Percentiles rank a stretch among this genome's conserved stretches.
Conservation (phyloP, 2,113 vertebrate genomes). For the Azemiops feae region DNA sequence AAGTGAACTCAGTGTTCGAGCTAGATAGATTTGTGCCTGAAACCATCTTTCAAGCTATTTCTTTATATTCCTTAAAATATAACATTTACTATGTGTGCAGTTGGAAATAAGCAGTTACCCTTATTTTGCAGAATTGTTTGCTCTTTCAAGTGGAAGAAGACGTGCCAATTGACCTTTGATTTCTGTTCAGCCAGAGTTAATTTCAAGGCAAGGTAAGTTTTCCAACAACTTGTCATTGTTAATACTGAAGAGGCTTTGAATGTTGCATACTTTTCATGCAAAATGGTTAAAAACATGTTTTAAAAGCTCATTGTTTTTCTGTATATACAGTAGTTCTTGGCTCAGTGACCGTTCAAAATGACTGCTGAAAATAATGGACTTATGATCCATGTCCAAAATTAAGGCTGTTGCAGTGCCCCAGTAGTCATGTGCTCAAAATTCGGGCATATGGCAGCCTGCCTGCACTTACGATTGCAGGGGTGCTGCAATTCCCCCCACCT, state of each 20-base stretch:
- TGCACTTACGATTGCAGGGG: too few species aligned
- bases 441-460: too few species aligned
- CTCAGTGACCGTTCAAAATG: too few species aligned
- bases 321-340: neutral
- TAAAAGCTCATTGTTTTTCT: neutral
- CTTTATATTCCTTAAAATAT: neutral
- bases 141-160: slow-evolving; percentile 7
- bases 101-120: neutral
- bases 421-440: too few species aligned
- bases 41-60: neutral
- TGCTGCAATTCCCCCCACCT: too few species aligned
- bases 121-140: slow-evolving; percentile 23
- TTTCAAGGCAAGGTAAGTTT: slow-evolving; percentile 10
- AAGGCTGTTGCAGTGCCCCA: too few species aligned
- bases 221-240: neutral
- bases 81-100: neutral
- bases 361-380: too few species aligned
- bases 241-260: neutral
- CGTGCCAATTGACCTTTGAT: neutral
- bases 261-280: neutral
- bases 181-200: neutral
- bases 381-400: too few species aligned
- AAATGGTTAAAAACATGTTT: neutral
- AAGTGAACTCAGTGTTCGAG: neutral
- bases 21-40: neutral